phyloP scores from a whole-genome alignment of 2,797 vertebrate species.

The Pangasius sanitwongsei region DNA sequence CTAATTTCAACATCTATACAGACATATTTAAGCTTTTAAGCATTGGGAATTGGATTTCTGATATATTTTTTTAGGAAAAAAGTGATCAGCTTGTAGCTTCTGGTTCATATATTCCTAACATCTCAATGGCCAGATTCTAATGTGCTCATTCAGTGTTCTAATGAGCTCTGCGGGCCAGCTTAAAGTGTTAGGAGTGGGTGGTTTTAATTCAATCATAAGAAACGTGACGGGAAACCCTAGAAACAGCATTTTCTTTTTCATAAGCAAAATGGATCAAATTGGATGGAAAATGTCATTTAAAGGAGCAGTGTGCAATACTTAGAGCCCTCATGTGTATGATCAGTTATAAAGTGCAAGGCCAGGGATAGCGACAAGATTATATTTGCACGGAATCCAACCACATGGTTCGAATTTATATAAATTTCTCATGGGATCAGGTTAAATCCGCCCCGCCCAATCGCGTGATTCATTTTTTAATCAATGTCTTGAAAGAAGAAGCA shows the following conservation, averaged over 20 bases:
- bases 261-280: neutral
- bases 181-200: neutral
- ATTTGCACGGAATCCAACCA: neutral
- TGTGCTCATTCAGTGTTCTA: neutral
- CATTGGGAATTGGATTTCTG: neutral
- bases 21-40: neutral
- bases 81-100: neutral
- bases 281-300: neutral
- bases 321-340: neutral
- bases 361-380: neutral
- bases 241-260: neutral
- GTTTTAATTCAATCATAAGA: neutral
- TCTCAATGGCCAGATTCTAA: neutral
- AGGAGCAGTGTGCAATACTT: neutral
- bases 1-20: neutral
- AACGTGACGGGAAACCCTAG: neutral
- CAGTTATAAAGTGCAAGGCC: neutral
- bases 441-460: neutral
- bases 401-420: neutral
- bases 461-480: too few species aligned
- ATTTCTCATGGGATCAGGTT: neutral
- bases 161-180: neutral
- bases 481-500: too few species aligned
- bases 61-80: neutral
- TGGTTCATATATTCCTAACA: neutral